These are phyloP conservation scores for Helobdella robusta DNA, from an alignment of 2,888 invertebrate species.

Conservation along the genomic window DNA sequence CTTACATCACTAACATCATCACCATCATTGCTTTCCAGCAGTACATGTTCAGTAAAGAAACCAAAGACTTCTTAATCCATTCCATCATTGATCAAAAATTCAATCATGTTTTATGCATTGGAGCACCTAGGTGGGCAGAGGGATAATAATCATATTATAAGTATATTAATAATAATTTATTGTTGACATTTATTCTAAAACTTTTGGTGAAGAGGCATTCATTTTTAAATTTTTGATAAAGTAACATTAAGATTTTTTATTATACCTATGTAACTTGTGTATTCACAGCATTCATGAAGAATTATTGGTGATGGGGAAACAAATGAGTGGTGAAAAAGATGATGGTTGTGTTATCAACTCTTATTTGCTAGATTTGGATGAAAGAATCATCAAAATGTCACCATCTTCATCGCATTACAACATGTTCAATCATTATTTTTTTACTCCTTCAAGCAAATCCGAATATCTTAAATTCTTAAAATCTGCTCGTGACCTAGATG, in stretches of 20 bases:
- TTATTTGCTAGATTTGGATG: too few relatives aligned
- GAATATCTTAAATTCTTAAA: slow-evolving; percentile 38
- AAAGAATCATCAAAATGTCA: too few relatives aligned
- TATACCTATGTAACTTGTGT: too few relatives aligned
- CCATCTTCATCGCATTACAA: slow-evolving; percentile 63
- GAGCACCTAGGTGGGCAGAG: slow-evolving; percentile 58
- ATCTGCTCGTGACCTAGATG: background rate
- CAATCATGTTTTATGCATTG: slow-evolving; percentile 65
- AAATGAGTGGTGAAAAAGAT: too few relatives aligned
- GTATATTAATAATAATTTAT: background rate
- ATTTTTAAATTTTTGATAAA: background rate
- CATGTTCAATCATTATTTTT: slow-evolving; percentile 80
- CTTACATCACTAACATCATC: background rate
- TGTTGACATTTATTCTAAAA: background rate
- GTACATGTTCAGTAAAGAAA: slow-evolving; percentile 67
- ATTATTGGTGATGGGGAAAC: too few relatives aligned
- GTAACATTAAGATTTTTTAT: background rate
- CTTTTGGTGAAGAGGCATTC: background rate
- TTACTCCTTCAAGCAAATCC: slow-evolving; percentile 50
- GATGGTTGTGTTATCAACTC: too few relatives aligned
- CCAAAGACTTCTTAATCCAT: slow-evolving; percentile 58
- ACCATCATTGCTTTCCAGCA: slow-evolving; percentile 53
- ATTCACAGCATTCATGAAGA: too few relatives aligned
- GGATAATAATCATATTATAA: background rate
- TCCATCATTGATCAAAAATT: slow-evolving; percentile 38